Conservation (phyloP, 2,797 vertebrate species). For the Poeciliopsis gracilis region DNA sequence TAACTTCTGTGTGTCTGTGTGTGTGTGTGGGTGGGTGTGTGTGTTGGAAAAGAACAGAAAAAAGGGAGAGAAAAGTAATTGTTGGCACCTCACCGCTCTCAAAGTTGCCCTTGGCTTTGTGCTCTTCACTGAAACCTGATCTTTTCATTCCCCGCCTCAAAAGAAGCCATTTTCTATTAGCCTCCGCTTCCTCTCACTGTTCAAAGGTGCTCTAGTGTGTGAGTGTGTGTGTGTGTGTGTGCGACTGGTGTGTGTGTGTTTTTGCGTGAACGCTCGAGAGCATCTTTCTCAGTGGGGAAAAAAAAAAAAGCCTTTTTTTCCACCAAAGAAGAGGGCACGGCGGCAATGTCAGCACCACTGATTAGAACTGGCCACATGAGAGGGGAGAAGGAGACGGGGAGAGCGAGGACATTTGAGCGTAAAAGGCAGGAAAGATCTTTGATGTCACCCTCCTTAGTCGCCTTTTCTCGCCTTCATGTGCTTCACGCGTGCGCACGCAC, state of each 20-base stretch:
- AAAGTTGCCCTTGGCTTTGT: constrained; percentile 84
- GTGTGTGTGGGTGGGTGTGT: constrained; percentile 21
- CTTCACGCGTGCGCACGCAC: constrained; percentile 52
- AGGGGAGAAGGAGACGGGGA: constrained; percentile 68
- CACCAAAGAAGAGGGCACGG: constrained; percentile 84
- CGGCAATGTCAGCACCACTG: constrained; percentile 83
- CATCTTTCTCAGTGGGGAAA: constrained; percentile 72
- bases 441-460: constrained; percentile 82
- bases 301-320: constrained; percentile 79
- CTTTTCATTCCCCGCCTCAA: constrained; percentile 81
- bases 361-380: constrained; percentile 85
- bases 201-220: constrained; percentile 78
- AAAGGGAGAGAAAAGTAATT: constrained; percentile 75
- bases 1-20: constrained; percentile 33
- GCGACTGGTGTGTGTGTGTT: constrained; percentile 43
- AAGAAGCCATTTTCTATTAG: constrained; percentile 82
- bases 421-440: constrained; percentile 81
- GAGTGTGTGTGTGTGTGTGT: constrained; percentile 44
- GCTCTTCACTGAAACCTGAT: constrained; percentile 78
- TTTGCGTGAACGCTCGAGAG: constrained; percentile 69
- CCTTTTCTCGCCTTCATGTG: constrained; percentile 59
- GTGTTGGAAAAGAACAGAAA: constrained; percentile 48
- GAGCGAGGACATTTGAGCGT: constrained; percentile 81
- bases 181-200: constrained; percentile 77
- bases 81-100: constrained; percentile 76